Base-by-base conservation (phyloP, 2,113 vertebrate species). In the Cebidichthys violaceus region DNA sequence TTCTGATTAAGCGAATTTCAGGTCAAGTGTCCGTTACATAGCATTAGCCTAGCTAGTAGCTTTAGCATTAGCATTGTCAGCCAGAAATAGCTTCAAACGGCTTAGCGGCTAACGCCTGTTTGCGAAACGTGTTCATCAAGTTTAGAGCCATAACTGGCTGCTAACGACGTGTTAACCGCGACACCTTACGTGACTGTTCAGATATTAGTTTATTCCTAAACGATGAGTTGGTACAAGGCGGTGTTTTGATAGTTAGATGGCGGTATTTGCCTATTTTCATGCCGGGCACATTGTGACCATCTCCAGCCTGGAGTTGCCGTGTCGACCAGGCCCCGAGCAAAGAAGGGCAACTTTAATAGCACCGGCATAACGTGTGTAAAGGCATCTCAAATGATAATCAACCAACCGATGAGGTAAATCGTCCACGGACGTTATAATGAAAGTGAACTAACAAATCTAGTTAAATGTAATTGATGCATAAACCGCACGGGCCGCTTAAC, bases 41-140 rank as follows among this genome's bases (percentile, higher is more conserved):
- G 73, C 79, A 61, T 85, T 89, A 85, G 89, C 81, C 6, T 2
- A 9, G 80, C 37, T 89, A 77, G 13, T 77, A 84, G 75, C 81
- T 4, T 61, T 18, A 61, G 57, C 31, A 13, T 90, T 94, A 94
- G 90, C 86, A 15, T 60, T 5, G 52, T 4, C 9, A 57, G 66
- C 68, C 18, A 43, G 75, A 60, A 50, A 59, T 45, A 20, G 50
- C 17, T 31, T 4, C 54, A 6, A 55, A 11, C 54, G 37, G 70
- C 33, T 91, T 85, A 86, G 87, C 68, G 33, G 90, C 89, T 92
- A 91, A 75, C 83, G 45, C 79, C 20, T 69, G 62, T 70, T 75
- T 29, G 66, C 74, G 79, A 77, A 93, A 92, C 90, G 89, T 94
- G 92, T 88, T 92, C 86, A 52, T 47, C 33, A 45, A 84, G 47